A percentile compares a stretch with the other conserved stretches of the same genome.
Evolutionary conservation across 2,113 vertebrate genomes (phyloP).

Genomic region (Megaceryle maxima): DNA sequence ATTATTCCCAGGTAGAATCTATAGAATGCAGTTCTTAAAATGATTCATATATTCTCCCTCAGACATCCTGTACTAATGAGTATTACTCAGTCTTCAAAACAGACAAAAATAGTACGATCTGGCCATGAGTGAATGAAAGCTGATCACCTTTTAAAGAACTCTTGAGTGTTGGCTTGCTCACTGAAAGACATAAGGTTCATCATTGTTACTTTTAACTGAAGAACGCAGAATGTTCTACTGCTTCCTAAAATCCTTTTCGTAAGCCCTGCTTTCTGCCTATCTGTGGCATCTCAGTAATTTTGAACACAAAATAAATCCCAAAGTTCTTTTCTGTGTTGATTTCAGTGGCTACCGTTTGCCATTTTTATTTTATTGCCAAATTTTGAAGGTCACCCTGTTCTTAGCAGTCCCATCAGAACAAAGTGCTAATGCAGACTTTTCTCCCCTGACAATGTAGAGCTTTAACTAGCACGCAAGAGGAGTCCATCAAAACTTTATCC

Average conservation of each 20-base stretch:
- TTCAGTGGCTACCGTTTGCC: neutral
- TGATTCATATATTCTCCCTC: neutral
- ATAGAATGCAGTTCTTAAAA: neutral
- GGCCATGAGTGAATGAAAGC: neutral
- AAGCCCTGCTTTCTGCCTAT: neutral
- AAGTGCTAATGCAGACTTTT: constrained; percentile 42
- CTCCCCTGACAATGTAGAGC: neutral
- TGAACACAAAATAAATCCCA: neutral
- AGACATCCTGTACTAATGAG: neutral
- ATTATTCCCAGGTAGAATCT: neutral
- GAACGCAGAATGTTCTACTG: neutral
- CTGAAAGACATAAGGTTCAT: neutral
- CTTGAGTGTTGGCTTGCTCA: neutral
- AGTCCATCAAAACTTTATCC: constrained; percentile 64
- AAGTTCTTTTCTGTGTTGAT: neutral
- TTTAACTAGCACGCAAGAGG: constrained; percentile 38
- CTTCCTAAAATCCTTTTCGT: neutral
- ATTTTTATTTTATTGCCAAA: constrained; percentile 20
- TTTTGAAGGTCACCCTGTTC: constrained; percentile 61
- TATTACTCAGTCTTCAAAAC: neutral
- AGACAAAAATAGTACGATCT: neutral
- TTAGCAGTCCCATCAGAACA: constrained; percentile 23
- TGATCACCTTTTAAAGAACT: neutral
- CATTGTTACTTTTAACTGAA: neutral
- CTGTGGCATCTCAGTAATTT: neutral